A percentile compares a stretch with the other conserved stretches of the same genome.
Conservation (phyloP, 1,140 invertebrate species). For the Habropoda laboriosa region DNA sequence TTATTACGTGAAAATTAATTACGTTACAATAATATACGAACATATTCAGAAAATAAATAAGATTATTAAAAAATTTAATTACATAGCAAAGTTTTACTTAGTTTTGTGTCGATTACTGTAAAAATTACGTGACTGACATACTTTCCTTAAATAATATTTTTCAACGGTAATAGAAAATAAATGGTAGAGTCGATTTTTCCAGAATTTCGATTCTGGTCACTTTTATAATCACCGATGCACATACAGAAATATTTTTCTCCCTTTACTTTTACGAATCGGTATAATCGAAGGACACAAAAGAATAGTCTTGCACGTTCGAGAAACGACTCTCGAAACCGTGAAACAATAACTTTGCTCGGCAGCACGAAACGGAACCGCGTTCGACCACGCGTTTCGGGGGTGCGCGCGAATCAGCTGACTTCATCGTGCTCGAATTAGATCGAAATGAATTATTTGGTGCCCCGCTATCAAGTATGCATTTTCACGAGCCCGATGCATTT, state of each 20-base stretch:
- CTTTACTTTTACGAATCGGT: too few species aligned
- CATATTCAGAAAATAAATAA: not conserved
- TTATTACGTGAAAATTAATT: not conserved
- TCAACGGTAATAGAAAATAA: too few species aligned
- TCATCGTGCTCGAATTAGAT: conserved; percentile 34
- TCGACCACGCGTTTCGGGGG: not conserved
- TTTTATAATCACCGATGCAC: too few species aligned
- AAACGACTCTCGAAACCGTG: not conserved
- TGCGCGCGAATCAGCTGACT: conserved; percentile 18
- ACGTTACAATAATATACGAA: not conserved
- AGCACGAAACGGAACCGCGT: not conserved
- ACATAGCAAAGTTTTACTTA: too few species aligned
- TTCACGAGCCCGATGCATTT: conserved; percentile 39
- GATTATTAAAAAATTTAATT: too few species aligned
- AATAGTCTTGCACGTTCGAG: not conserved
- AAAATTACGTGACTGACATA: too few species aligned
- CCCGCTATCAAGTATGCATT: conserved; percentile 36
- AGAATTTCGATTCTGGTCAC: too few species aligned
- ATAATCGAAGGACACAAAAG: too few species aligned
- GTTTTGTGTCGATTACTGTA: too few species aligned
- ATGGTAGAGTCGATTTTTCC: too few species aligned
- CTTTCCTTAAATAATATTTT: too few species aligned
- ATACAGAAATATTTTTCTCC: too few species aligned
- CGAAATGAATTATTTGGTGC: conserved; percentile 36
- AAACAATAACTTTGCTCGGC: not conserved